These are phyloP conservation scores for Caenorhabditis sulstoni DNA, from an alignment of 2,888 invertebrate genomes.

Conservation along the genomic window DNA sequence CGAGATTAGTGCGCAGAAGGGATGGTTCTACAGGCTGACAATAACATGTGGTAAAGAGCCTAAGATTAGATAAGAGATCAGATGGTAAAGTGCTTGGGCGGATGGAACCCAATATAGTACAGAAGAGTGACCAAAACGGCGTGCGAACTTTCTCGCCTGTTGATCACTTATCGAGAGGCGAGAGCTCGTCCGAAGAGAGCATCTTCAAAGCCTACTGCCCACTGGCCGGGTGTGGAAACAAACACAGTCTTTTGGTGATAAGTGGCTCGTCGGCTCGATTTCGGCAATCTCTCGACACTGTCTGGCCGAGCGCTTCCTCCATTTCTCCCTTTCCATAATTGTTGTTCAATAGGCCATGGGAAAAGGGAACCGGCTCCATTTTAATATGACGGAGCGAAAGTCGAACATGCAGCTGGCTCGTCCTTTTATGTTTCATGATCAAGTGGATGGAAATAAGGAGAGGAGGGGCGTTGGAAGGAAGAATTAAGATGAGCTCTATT, in stretches of 20 bases:
- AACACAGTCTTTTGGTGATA: conserved; percentile 38
- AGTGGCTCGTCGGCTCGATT: conserved; percentile 24
- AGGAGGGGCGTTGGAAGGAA: neutral
- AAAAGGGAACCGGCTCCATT: conserved; percentile 20
- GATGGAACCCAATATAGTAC: conserved; percentile 15
- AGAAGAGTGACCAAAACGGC: conserved; percentile 15
- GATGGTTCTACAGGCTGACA: neutral
- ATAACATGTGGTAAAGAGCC: conserved; percentile 6
- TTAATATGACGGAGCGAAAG: conserved; percentile 46
- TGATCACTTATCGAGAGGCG: conserved; percentile 18
- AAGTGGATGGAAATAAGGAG: conserved; percentile 28
- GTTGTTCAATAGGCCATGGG: conserved; percentile 43
- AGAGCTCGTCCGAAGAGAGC: conserved; percentile 17
- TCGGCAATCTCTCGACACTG: conserved; percentile 37
- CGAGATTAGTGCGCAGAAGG: conserved; percentile 13
- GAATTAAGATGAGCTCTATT: conserved; percentile 28
- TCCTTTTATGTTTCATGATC: conserved; percentile 53
- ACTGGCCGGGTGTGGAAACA: neutral
- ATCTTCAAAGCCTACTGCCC: conserved; percentile 35
- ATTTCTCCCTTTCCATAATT: conserved; percentile 28
- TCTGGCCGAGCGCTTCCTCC: neutral
- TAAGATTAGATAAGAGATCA: neutral
- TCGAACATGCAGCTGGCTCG: conserved; percentile 48
- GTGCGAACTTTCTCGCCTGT: conserved; percentile 46
- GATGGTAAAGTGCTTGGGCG: neutral